Percentiles rank a stretch among this genome's conserved stretches.
Conservation (phyloP, 2,797 vertebrate species). For the Calcarius lapponicus region DNA sequence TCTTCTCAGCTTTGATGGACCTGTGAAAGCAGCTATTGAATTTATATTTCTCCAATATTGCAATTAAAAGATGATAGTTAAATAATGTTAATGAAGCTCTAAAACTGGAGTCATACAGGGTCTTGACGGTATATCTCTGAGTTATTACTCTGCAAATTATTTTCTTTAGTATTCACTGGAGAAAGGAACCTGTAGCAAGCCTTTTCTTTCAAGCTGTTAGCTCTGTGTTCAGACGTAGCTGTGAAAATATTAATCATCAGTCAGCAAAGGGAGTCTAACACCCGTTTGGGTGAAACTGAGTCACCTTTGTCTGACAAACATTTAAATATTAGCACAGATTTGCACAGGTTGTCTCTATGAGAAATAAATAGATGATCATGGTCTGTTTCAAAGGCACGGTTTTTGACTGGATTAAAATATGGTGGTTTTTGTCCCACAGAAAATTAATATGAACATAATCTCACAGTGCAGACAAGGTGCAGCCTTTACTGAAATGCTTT, state of each 20-base stretch:
- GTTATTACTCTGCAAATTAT: background rate
- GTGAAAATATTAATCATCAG: conserved; percentile 34
- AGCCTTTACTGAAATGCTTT: conserved; percentile 10
- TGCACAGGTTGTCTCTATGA: background rate
- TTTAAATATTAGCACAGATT: conserved; percentile 27
- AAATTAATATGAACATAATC: background rate
- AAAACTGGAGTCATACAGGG: background rate
- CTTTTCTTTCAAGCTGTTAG: background rate
- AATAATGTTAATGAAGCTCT: background rate
- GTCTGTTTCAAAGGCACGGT: background rate
- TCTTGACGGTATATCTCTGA: background rate
- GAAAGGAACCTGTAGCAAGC: background rate
- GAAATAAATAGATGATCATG: background rate
- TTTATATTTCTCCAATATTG: background rate
- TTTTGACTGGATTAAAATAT: background rate
- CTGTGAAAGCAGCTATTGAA: background rate
- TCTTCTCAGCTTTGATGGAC: background rate
- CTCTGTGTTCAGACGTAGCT: background rate
- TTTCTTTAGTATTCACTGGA: background rate
- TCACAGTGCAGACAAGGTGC: background rate
- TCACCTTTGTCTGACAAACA: conserved; percentile 26
- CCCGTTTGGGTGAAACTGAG: conserved; percentile 23
- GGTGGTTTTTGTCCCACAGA: background rate
- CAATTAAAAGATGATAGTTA: background rate
- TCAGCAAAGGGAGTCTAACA: background rate